A percentile compares a stretch with the other conserved stretches of the same genome.
Evolutionary conservation across 30 jellyfish, hydroid and myxozoan genomes (phyloP).

Genomic region (Aurelia aurita): DNA sequence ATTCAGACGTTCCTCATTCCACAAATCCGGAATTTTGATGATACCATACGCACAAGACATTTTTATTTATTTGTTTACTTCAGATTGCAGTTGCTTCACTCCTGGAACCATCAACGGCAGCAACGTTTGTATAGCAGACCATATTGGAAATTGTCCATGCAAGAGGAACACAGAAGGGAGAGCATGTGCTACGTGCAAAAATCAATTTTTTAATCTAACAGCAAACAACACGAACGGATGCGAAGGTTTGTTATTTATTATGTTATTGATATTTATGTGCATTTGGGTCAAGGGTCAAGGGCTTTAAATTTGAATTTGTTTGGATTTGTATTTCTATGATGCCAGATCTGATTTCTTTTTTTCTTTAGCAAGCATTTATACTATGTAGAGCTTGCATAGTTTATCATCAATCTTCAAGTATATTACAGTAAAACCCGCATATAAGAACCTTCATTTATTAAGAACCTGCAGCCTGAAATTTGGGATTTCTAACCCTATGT

Average conservation of each 20-base stretch:
- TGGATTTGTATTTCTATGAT: background rate
- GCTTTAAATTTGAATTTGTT: background rate
- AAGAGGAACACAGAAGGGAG: constrained; percentile 72
- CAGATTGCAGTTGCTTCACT: constrained; percentile 67
- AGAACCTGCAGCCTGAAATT: too few relatives aligned
- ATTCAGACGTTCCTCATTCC: too few relatives aligned
- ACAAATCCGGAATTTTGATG: too few relatives aligned
- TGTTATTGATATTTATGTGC: too few relatives aligned
- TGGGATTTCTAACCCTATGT: too few relatives aligned
- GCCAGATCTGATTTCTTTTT: background rate
- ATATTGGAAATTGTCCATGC: constrained; percentile 84
- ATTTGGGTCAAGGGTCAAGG: too few relatives aligned
- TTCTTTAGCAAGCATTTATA: background rate
- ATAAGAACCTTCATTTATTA: too few relatives aligned
- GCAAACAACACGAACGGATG: constrained; percentile 71
- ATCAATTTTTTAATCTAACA: constrained; percentile 69
- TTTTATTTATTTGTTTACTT: background rate
- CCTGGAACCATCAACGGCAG: constrained; percentile 87
- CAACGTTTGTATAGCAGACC: constrained; percentile 53
- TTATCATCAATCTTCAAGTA: too few relatives aligned
- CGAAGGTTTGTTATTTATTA: constrained; percentile 30
- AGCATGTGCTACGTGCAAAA: constrained; percentile 69
- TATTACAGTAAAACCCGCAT: too few relatives aligned
- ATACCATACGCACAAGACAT: background rate
- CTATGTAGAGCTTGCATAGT: too few relatives aligned